phyloP scores from a whole-genome alignment of 2,888 invertebrate genomes.

The Elaeidobius kamerunicus region DNA sequence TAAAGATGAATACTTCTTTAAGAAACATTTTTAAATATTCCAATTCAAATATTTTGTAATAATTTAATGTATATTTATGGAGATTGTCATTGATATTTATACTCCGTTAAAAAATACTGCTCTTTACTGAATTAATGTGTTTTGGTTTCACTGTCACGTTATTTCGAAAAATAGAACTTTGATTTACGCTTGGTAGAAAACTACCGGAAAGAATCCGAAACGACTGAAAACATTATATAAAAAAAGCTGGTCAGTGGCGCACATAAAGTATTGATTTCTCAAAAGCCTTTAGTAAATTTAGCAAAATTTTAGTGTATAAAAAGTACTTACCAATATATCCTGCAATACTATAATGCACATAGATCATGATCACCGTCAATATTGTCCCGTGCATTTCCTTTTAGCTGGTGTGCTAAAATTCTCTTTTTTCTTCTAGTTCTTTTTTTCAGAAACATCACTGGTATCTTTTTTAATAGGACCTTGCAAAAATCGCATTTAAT shows the following conservation, averaged over 20 bases:
- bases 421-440: slow-evolving; percentile 32
- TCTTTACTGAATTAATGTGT: too few relatives aligned
- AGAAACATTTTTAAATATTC: too few relatives aligned
- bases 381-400: slow-evolving; percentile 35
- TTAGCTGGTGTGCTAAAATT: slow-evolving; percentile 17
- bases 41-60: too few relatives aligned
- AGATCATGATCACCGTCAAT: slow-evolving; percentile 34
- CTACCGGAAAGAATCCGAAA: not conserved
- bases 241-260: too few relatives aligned
- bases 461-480: slow-evolving; percentile 29
- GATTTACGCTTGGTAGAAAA: not conserved
- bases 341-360: slow-evolving; percentile 28
- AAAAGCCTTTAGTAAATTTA: too few relatives aligned
- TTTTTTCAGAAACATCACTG: slow-evolving; percentile 38
- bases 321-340: slow-evolving; percentile 38
- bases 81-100: too few relatives aligned
- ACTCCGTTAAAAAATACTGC: too few relatives aligned
- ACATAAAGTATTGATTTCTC: too few relatives aligned
- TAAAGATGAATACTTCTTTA: too few relatives aligned
- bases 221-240: too few relatives aligned
- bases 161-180: not conserved
- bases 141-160: too few relatives aligned
- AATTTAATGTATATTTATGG: too few relatives aligned
- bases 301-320: slow-evolving; percentile 1
- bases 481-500: slow-evolving; percentile 30